Evolutionary conservation across 23 tunicate species (phyloP).

Genomic region (Halocynthia roretzi): DNA sequence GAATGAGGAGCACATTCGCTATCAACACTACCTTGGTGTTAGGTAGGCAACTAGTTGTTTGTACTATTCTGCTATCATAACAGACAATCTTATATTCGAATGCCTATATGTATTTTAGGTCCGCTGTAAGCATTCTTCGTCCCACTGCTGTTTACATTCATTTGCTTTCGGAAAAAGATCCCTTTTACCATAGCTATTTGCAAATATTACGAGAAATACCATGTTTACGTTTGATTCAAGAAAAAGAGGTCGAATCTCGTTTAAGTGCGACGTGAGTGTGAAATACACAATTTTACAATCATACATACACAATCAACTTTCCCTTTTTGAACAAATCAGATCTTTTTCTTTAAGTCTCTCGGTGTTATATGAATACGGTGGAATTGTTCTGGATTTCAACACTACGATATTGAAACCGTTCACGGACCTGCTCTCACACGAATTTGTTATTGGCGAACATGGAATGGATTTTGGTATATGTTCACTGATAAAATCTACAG

Average conservation of each 20-base stretch:
- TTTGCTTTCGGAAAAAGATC: slow-evolving; percentile 2
- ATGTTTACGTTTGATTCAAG: not conserved
- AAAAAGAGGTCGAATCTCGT: too few species aligned
- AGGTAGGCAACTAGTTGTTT: not conserved
- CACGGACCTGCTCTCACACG: not conserved
- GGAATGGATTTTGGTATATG: slow-evolving; percentile 5
- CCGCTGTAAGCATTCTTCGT: not conserved
- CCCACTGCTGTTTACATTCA: slow-evolving; percentile 11
- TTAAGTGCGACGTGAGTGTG: too few species aligned
- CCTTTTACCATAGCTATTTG: slow-evolving; percentile 6
- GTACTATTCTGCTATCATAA: not conserved
- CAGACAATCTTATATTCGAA: too few species aligned
- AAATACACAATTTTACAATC: too few species aligned
- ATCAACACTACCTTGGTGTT: slow-evolving; percentile 14
- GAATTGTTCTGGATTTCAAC: slow-evolving; percentile 17
- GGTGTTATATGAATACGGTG: slow-evolving; percentile 3
- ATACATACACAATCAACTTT: too few species aligned
- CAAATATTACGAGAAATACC: slow-evolving; percentile 1
- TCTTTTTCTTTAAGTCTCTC: not conserved
- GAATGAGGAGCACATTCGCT: slow-evolving; percentile 13
- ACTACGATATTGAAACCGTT: not conserved
- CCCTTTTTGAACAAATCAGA: too few species aligned
- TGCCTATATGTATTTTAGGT: not conserved
- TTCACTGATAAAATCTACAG: too few species aligned
- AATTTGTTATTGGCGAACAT: slow-evolving; percentile 13